Base-by-base conservation (phyloP, 2,888 invertebrate genomes). In the Acrocera orbiculus region DNA sequence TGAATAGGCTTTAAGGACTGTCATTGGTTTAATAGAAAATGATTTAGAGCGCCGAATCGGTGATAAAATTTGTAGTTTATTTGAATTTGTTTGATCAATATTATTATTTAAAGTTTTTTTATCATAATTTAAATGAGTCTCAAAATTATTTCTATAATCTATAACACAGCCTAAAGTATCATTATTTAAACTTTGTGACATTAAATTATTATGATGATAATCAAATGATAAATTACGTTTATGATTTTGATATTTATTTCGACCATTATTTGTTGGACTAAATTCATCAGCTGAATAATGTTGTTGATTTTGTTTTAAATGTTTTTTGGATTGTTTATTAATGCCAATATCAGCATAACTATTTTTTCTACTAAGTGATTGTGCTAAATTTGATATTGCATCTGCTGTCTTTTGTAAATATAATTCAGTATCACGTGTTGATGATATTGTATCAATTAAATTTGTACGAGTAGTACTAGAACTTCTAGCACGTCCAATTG, bases 31-130 rank as follows among this genome's bases (percentile, higher is more conserved):
- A 58, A 45, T 63, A 56, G 48, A 72, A 48, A 76, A 77, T 8
- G 76, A 76, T 47, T 73, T 76, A 4, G 76, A 77, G 14, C 77
- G 64, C 46, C 69, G 66, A 37, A 77, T 70, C n/a, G 69, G 60
- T 22, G 60, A 58, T 27, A 37, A 32, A 13, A 24, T 19, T n/a
- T 30, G 34, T 26, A 39, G 40, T 32, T 44, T 41, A 31, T 42
- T 42, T 41, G 47, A 46, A 15, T 14, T 30, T 16, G 46, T 46
- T 47, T 47, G 46, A 42, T 47, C 46, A 40, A 46, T 46, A 42
- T 36, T 34, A n/a, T n/a, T n/a, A n/a, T n/a, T n/a, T n/a, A n/a
- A n/a, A n/a, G n/a, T n/a, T n/a, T n/a, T n/a, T n/a, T n/a, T n/a
- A n/a, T n/a, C n/a, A n/a, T n/a, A n/a, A n/a, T n/a, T n/a, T n/a